These are phyloP conservation scores for Callocephalon fimbriatum DNA, from an alignment of 2,113 vertebrate genomes.

Conservation along the genomic window DNA sequence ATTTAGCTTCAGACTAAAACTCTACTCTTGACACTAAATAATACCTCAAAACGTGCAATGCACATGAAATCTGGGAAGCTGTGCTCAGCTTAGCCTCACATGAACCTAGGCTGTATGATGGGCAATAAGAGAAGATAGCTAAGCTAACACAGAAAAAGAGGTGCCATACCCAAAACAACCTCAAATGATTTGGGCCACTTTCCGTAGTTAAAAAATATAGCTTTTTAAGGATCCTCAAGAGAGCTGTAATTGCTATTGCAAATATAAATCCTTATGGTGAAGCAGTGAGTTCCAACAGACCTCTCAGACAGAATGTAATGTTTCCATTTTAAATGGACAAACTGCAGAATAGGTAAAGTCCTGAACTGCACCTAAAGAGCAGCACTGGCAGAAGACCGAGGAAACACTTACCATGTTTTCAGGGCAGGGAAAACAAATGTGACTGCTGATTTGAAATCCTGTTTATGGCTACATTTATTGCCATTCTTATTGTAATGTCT, in stretches of 20 bases:
- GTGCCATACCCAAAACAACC: background rate
- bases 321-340: background rate
- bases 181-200: background rate
- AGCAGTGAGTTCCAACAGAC: background rate
- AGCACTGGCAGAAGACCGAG: background rate
- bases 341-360: background rate
- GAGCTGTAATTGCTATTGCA: background rate
- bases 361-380: background rate
- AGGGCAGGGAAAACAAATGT: background rate
- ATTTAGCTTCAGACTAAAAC: background rate
- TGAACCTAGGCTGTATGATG: background rate
- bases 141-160: background rate
- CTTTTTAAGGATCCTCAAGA: background rate
- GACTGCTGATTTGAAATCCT: constrained; percentile 1
- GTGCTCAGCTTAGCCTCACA: background rate
- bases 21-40: background rate
- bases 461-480: constrained; percentile 38
- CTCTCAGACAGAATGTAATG: background rate
- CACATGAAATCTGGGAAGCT: background rate
- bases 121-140: background rate
- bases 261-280: background rate
- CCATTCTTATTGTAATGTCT: constrained; percentile 1
- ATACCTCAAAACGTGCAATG: background rate
- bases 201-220: background rate
- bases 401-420: background rate